Evolutionary conservation across 2,113 vertebrate species (phyloP).

Genomic region (Isurus oxyrinchus): DNA sequence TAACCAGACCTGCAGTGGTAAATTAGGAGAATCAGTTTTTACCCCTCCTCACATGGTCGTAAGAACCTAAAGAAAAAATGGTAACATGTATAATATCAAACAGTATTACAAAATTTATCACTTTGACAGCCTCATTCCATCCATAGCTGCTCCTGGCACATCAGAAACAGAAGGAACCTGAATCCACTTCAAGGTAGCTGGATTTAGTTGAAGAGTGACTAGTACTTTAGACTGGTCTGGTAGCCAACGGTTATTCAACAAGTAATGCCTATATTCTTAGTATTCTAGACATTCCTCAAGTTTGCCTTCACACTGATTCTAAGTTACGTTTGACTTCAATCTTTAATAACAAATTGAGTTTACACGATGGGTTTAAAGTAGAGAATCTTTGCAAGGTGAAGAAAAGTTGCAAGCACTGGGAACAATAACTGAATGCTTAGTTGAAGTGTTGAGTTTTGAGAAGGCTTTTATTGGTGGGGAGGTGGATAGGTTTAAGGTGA

Average conservation of each 20-base stretch:
- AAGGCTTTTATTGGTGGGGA: not conserved
- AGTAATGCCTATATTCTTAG: not conserved
- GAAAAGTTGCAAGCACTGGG: not conserved
- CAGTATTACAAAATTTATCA: not conserved
- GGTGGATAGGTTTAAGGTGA: not conserved
- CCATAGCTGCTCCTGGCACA: not conserved
- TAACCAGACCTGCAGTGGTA: too few relatives aligned
- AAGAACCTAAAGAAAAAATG: too few relatives aligned
- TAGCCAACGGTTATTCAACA: not conserved
- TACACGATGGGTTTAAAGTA: not conserved
- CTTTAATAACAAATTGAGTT: not conserved
- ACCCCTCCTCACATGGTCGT: too few relatives aligned
- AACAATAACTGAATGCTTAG: not conserved
- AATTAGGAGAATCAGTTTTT: too few relatives aligned
- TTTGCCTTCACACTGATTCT: not conserved
- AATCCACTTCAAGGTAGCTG: not conserved
- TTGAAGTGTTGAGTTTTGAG: not conserved
- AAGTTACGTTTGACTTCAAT: not conserved
- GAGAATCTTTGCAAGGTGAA: not conserved
- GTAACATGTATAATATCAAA: too few relatives aligned
- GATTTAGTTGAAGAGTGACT: not conserved
- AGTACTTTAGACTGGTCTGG: not conserved
- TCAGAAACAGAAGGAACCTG: too few relatives aligned
- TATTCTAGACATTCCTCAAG: not conserved
- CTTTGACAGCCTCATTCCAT: not conserved